phyloP scores from a whole-genome alignment of 2,113 vertebrate species.

The Charadrius vociferus region DNA sequence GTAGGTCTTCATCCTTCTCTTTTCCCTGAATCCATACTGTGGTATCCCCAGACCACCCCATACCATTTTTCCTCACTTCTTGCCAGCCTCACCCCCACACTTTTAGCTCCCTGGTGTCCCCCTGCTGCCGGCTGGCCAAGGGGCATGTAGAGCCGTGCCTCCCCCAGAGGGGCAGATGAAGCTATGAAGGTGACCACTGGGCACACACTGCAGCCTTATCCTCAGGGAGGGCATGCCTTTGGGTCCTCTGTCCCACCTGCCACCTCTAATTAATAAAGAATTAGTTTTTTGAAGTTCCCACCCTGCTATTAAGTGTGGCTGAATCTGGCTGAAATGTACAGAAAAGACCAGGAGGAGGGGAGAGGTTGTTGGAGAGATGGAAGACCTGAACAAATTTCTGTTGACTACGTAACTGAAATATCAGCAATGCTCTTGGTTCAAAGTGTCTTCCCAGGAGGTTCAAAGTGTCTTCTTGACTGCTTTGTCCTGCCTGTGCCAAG shows the following conservation, averaged over 20 bases:
- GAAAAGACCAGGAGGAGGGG: neutral
- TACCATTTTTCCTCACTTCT: neutral
- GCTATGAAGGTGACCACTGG: neutral
- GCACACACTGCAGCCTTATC: neutral
- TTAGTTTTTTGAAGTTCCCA: neutral
- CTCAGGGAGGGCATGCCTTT: neutral
- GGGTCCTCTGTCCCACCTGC: neutral
- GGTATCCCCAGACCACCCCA: neutral
- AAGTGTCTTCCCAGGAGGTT: neutral
- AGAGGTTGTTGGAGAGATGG: neutral
- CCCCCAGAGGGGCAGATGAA: neutral
- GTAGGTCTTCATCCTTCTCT: neutral
- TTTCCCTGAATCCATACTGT: neutral
- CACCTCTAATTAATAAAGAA: neutral
- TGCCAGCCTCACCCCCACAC: accelerated
- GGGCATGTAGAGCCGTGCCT: neutral
- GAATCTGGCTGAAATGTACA: neutral
- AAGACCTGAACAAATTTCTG: neutral
- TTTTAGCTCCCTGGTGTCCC: neutral
- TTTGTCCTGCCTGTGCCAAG: neutral
- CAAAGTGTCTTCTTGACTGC: neutral
- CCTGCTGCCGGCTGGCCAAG: accelerated
- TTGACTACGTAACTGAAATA: neutral
- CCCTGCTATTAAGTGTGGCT: neutral
- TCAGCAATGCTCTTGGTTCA: neutral